Conservation (phyloP, 2,888 invertebrate genomes). For the Calameuta pallipes region DNA sequence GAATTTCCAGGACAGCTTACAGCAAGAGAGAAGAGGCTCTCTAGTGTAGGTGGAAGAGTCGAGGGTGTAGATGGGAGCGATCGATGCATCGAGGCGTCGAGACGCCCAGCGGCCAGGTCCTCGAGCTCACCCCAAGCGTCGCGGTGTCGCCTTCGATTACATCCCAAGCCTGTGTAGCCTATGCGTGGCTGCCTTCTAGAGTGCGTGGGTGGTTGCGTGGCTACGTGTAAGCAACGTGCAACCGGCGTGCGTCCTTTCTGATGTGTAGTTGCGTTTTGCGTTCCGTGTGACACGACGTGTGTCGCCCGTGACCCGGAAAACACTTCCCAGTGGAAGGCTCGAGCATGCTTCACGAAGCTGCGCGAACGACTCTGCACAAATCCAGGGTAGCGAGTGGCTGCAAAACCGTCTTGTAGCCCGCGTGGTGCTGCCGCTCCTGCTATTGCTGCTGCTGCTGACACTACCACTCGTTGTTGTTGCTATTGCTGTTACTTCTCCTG, state of each 20-base stretch:
- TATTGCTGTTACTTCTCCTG: background rate
- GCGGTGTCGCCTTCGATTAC: slow-evolving; percentile 6
- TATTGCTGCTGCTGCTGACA: background rate
- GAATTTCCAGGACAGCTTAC: slow-evolving; percentile 7
- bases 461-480: background rate
- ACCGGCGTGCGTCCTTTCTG: background rate
- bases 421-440: background rate
- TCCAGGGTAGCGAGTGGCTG: slow-evolving; percentile 14
- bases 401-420: slow-evolving; percentile 4
- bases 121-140: slow-evolving; percentile 46
- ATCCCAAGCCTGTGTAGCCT: background rate
- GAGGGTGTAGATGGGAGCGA: slow-evolving; percentile 37
- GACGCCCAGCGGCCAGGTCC: slow-evolving; percentile 53
- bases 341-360: slow-evolving; percentile 26
- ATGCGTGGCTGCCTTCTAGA: slow-evolving; percentile 19
- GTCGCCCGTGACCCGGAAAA: slow-evolving; percentile 32
- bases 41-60: slow-evolving; percentile 27
- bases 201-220: background rate
- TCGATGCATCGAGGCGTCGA: slow-evolving; percentile 58
- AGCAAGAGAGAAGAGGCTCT: slow-evolving; percentile 11
- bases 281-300: slow-evolving; percentile 31
- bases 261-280: slow-evolving; percentile 21
- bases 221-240: background rate
- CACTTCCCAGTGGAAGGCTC: slow-evolving; percentile 22
- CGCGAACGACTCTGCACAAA: slow-evolving; percentile 24